phyloP scores from a whole-genome alignment of 2,113 vertebrate genomes.

The Actenoides hombroni region DNA sequence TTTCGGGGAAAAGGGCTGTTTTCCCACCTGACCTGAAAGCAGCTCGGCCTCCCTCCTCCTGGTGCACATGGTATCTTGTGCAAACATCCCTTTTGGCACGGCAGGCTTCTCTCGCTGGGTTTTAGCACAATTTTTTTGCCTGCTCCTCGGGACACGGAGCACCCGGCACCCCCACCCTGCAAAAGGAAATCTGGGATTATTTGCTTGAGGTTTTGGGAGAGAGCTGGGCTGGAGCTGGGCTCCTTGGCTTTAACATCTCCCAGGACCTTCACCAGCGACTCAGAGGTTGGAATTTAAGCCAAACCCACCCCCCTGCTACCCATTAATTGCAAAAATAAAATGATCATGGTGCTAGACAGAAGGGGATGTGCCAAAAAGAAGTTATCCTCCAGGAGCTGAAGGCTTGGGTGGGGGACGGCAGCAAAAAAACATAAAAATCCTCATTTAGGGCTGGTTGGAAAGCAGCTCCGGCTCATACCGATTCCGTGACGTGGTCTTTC shows the following conservation, averaged over 20 bases:
- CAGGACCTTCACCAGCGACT: fast-evolving
- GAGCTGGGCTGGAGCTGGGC: background rate
- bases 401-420: background rate
- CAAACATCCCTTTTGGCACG: background rate
- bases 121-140: background rate
- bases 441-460: background rate
- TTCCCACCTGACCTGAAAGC: background rate
- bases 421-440: background rate
- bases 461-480: background rate
- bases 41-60: background rate
- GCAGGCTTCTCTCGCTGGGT: background rate
- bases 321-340: background rate
- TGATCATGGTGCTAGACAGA: background rate
- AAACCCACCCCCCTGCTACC: background rate
- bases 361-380: background rate
- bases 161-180: background rate
- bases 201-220: background rate
- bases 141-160: fast-evolving
- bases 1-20: no score
- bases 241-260: background rate
- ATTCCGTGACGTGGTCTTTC: constrained; percentile 26
- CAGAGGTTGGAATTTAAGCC: background rate
- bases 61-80: fast-evolving
- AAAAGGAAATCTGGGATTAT: background rate
- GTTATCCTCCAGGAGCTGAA: background rate